Conservation (phyloP, 1,140 invertebrate genomes). For the Zaprionus nigranus region DNA sequence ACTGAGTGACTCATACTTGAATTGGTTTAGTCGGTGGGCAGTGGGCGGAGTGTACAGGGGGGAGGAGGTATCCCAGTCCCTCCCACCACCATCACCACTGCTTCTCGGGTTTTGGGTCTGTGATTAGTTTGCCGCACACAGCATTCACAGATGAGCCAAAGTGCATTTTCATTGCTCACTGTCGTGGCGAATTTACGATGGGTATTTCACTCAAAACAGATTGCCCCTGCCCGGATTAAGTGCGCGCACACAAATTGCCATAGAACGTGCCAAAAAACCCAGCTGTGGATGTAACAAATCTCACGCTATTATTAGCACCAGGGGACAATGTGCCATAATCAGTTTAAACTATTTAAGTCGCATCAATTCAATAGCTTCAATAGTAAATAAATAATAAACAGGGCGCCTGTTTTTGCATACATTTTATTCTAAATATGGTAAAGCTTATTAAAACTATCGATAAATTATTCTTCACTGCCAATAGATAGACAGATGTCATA, state of each 20-base stretch:
- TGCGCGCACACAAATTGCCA: slow-evolving; percentile 71
- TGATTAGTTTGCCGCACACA: slow-evolving; percentile 67
- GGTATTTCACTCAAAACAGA: slow-evolving; percentile 55
- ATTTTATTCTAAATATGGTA: too few species aligned
- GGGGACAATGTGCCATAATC: slow-evolving; percentile 15
- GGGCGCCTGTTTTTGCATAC: too few species aligned
- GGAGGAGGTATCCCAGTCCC: too few species aligned
- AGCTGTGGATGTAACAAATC: slow-evolving; percentile 41
- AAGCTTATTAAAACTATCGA: not conserved
- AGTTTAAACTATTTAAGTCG: not conserved
- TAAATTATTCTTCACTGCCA: not conserved
- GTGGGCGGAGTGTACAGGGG: not conserved
- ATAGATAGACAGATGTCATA: too few species aligned
- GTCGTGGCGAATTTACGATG: slow-evolving; percentile 61
- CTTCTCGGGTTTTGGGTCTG: slow-evolving; percentile 37
- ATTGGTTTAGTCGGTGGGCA: slow-evolving; percentile 41
- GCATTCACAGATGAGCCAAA: slow-evolving; percentile 69
- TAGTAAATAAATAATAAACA: not conserved
- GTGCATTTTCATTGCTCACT: slow-evolving; percentile 81
- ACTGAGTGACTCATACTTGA: slow-evolving; percentile 65
- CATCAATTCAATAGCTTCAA: not conserved
- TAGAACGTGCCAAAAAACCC: slow-evolving; percentile 34
- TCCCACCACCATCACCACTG: not conserved
- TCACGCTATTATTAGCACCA: slow-evolving; percentile 50
- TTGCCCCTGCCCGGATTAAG: slow-evolving; percentile 59